Percentiles rank a stretch among this genome's conserved stretches.
Conservation (phyloP, 1,140 invertebrate genomes). For the Zelostemma sp. region DNA sequence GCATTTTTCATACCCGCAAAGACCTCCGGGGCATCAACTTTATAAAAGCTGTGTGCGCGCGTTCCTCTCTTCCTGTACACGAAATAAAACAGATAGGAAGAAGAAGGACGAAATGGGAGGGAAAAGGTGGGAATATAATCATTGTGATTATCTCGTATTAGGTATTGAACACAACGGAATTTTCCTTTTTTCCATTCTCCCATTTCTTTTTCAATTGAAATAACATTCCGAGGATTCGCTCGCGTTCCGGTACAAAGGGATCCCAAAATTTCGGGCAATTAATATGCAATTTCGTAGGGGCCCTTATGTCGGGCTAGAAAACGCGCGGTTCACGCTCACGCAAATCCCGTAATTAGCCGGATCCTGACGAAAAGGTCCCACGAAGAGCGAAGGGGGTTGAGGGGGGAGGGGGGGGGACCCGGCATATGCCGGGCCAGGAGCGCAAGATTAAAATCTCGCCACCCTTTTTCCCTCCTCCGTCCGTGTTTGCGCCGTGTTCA, state of each 20-base stretch:
- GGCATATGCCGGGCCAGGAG: slow-evolving; percentile 33
- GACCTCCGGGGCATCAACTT: too few relatives aligned
- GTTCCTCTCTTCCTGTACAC: slow-evolving; percentile 13
- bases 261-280: slow-evolving; percentile 3
- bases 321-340: slow-evolving; percentile 45
- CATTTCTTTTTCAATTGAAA: not conserved
- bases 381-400: too few relatives aligned
- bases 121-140: slow-evolving; percentile 60
- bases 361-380: slow-evolving; percentile 49
- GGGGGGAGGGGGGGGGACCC: too few relatives aligned
- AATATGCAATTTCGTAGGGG: slow-evolving; percentile 1
- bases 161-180: slow-evolving; percentile 58
- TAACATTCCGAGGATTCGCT: not conserved
- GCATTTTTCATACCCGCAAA: slow-evolving; percentile 51
- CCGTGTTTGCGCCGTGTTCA: slow-evolving; percentile 34
- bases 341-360: slow-evolving; percentile 51
- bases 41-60: too few relatives aligned
- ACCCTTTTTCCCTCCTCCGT: slow-evolving; percentile 25
- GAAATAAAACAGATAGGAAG: slow-evolving; percentile 15
- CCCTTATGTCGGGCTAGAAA: slow-evolving; percentile 42
- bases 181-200: not conserved
- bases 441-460: slow-evolving; percentile 40
- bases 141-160: slow-evolving; percentile 71
- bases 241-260: too few relatives aligned
- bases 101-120: slow-evolving; percentile 40